Conservation (phyloP, 2,797 vertebrate genomes). For the Aulostomus chinensis region DNA sequence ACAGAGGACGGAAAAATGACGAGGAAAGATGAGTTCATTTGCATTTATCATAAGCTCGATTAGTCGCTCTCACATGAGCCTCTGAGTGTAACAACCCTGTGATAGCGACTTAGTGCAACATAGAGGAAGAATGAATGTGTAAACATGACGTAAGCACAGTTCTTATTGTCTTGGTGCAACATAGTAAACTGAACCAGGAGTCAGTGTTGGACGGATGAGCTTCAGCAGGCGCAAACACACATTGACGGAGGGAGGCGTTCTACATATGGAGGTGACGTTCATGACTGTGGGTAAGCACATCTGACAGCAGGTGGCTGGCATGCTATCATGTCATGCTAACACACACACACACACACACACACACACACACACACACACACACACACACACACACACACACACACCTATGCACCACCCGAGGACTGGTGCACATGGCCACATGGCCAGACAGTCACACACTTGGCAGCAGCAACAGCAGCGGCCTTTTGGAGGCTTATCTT, state of each 20-base stretch:
- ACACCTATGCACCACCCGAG: conserved; percentile 28
- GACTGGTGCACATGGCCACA: conserved; percentile 28
- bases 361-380: conserved; percentile 13
- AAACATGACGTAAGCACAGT: not conserved
- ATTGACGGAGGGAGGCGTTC: not conserved
- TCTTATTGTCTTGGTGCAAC: not conserved
- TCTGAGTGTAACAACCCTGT: no score
- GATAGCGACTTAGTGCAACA: no score
- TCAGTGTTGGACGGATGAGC: not conserved
- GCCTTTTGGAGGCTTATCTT: conserved; percentile 79
- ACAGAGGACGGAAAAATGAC: no score
- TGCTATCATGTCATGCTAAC: conserved; percentile 13
- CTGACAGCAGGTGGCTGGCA: conserved; percentile 42
- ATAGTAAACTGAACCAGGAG: not conserved
- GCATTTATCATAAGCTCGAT: no score
- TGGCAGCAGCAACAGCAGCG: conserved; percentile 80
- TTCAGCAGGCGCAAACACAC: not conserved
- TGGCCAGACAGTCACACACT: conserved; percentile 67
- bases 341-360: conserved; percentile 2
- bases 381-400: not conserved
- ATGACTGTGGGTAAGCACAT: conserved; percentile 17
- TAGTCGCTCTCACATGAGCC: no score
- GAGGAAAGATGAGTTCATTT: no score
- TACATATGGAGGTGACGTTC: conserved; percentile 4
- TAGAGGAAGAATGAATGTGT: no score